Evolutionary conservation across 2,888 invertebrate genomes (phyloP), one percentile per base, ranked within the genome.

Genomic region (Scaeva pyrastri): DNA sequence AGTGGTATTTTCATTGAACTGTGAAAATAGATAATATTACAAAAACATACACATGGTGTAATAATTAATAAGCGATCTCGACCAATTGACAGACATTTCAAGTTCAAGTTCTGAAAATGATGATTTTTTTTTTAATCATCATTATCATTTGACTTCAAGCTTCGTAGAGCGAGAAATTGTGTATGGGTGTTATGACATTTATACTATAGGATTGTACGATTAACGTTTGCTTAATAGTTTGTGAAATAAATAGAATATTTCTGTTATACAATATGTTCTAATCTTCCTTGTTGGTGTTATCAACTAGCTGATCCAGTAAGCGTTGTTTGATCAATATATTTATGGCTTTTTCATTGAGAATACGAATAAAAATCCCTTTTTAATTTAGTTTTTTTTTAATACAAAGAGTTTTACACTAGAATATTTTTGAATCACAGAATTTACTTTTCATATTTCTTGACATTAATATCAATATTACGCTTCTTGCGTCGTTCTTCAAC

Each of bases 381-480:
- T 31, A 5, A 31, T 31, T 31, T 31, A 1, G 8, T 14, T 23
- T 5, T 52, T 2, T 23, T 26, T 26, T 21, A 4, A 5, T 50
- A 21, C 8, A 21, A 23, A 52, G 23, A 23, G 14, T 19, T 19
- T 16, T 50, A 50, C 52, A 52, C 52, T 14, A 14, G 14, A 23
- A 26, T 26, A 23, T 23, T 52, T 52, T 23, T 12, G 2, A 23
- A 52, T 23, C 6, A 52, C 52, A 88, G n/a, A 36, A 23, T 48
- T 74, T 77, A 88, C 21, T 89, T 88, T 88, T 89, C 89, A 83
- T 90, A 90, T 88, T 90, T 89, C 81, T 89, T 90, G n/a, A 90
- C 90, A 88, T 88, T 89, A 36, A 90, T 89, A 78, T 89, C 89
- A 48, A 88, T 87, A 21, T 89, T 89, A 21, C 90, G 90, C 82